Evolutionary conservation across 2,888 invertebrate genomes (phyloP).

Genomic region (Rhopalosiphum nymphaeae): DNA sequence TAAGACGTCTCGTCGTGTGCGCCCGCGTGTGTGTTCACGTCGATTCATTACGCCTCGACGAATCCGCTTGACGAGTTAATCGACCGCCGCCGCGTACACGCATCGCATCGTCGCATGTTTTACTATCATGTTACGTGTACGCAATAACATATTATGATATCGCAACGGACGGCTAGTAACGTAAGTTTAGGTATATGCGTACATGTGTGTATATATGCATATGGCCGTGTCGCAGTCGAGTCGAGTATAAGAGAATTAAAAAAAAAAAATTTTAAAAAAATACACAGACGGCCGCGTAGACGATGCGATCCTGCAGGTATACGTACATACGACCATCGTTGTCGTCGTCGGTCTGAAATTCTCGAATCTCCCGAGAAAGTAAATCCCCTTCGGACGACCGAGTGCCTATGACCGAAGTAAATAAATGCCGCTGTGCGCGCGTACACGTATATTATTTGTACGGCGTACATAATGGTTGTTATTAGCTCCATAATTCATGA

Average conservation of each 20-base stretch:
- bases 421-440: background rate
- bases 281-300: background rate
- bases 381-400: conserved; percentile 26
- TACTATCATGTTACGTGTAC: background rate
- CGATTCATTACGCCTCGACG: conserved; percentile 54
- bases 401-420: background rate
- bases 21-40: conserved; percentile 28
- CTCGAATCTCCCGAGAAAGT: conserved; percentile 7
- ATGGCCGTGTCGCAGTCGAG: background rate
- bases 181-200: background rate
- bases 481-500: conserved; percentile 47
- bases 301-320: background rate
- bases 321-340: background rate
- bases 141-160: background rate
- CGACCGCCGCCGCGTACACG: conserved; percentile 15
- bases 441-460: background rate
- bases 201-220: background rate
- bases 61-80: conserved; percentile 44
- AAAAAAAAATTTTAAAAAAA: background rate
- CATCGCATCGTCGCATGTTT: background rate
- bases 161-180: background rate
- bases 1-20: conserved; percentile 41
- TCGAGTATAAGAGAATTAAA: background rate
- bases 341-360: conserved; percentile 5
- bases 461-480: background rate